Evolutionary conservation across 2,888 invertebrate species (phyloP).

Genomic region (Drosophila seclusa): DNA sequence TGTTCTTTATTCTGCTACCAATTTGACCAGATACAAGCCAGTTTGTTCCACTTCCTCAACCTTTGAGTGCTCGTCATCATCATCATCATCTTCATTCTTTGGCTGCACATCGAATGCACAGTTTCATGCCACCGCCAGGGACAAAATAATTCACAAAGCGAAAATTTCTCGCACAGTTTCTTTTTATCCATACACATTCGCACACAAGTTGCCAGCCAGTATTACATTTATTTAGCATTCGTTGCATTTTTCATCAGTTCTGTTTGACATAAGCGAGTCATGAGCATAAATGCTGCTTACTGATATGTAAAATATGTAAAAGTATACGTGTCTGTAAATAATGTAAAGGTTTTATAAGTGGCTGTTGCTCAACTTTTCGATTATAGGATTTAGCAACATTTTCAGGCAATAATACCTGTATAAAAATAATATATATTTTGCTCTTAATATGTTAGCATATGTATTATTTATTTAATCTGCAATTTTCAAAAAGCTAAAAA

Average conservation of each 20-base stretch:
- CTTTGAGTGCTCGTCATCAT: slow-evolving; percentile 6
- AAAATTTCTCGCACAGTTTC: slow-evolving; percentile 71
- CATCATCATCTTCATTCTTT: slow-evolving; percentile 12
- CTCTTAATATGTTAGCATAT: background rate
- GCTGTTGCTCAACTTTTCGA: background rate
- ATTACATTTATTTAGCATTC: slow-evolving; percentile 42
- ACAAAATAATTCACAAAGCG: slow-evolving; percentile 68
- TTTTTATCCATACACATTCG: slow-evolving; percentile 17
- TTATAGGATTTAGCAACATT: background rate
- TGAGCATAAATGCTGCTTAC: slow-evolving; percentile 9
- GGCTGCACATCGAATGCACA: slow-evolving; percentile 40
- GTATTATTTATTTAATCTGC: background rate
- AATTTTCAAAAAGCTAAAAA: background rate
- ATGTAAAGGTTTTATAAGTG: background rate
- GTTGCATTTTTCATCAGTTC: slow-evolving; percentile 28
- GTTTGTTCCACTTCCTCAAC: slow-evolving; percentile 19
- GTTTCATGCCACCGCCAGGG: slow-evolving; percentile 49
- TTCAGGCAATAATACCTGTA: background rate
- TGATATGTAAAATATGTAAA: slow-evolving; percentile 7
- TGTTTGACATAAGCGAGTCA: background rate
- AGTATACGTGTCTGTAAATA: background rate
- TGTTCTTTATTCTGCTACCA: slow-evolving; percentile 27
- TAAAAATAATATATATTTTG: background rate
- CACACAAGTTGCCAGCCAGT: slow-evolving; percentile 8
- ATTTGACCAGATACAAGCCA: slow-evolving; percentile 36